phyloP scores from a whole-genome alignment of 2,113 vertebrate genomes.

The Hystrix brachyura region DNA sequence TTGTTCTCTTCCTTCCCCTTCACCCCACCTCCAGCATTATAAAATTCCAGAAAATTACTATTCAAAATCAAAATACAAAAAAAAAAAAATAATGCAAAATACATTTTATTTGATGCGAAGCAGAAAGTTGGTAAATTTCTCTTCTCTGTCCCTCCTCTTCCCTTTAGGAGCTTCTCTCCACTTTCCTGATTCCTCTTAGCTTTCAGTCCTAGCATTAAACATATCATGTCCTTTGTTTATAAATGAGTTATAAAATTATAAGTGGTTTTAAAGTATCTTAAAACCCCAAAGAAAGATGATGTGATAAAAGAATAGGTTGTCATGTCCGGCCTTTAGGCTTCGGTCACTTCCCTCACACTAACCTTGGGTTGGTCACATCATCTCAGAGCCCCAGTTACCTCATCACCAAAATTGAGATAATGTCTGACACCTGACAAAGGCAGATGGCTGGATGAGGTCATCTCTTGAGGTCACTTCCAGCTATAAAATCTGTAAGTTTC shows the following conservation, averaged over 20 bases:
- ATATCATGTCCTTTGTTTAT: slow-evolving; percentile 12
- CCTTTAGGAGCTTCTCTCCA: background rate
- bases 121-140: background rate
- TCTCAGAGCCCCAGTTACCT: slow-evolving; percentile 52
- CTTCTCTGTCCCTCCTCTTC: background rate
- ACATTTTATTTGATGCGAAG: background rate
- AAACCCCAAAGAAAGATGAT: background rate
- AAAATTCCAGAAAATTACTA: slow-evolving; percentile 36
- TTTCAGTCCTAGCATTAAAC: background rate
- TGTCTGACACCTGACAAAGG: slow-evolving; percentile 67
- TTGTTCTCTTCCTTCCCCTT: background rate
- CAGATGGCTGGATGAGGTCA: slow-evolving; percentile 61
- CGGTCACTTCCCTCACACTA: background rate
- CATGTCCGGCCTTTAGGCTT: background rate
- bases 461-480: slow-evolving; percentile 39
- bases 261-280: background rate
- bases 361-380: slow-evolving; percentile 41
- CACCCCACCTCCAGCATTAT: background rate
- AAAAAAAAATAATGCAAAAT: background rate
- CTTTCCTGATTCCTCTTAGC: background rate
- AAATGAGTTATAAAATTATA: background rate
- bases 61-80: background rate
- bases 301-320: background rate
- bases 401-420: slow-evolving; percentile 73
- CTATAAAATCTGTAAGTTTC: slow-evolving; percentile 26